phyloP scores from a whole-genome alignment of 2,113 vertebrate species.

The Dinomys branickii region DNA sequence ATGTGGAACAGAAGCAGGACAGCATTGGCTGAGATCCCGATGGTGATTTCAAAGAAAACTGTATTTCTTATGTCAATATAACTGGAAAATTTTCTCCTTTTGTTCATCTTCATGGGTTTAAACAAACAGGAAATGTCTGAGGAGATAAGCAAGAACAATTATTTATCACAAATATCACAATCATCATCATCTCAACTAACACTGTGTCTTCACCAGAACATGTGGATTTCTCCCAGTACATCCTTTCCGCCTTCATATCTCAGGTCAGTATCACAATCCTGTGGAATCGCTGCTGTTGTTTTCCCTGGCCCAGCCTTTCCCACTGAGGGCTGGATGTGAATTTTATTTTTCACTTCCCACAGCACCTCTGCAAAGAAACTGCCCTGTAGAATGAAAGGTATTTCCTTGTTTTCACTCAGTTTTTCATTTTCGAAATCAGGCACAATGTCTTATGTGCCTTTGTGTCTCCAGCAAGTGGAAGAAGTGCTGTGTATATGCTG shows the following conservation, averaged over 20 bases:
- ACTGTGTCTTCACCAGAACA: too few species aligned
- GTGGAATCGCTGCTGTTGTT: too few species aligned
- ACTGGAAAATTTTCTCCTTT: background rate
- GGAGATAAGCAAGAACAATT: background rate
- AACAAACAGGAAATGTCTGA: background rate
- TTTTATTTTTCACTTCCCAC: background rate
- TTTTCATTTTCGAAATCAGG: background rate
- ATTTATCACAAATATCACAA: background rate
- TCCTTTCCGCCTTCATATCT: background rate
- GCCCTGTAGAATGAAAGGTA: background rate
- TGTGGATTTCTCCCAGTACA: fast-evolving
- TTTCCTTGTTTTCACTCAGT: background rate
- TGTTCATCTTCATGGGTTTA: background rate
- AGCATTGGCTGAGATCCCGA: background rate
- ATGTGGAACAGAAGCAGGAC: background rate
- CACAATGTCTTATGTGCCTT: background rate
- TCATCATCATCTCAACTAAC: background rate
- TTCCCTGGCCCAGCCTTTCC: background rate
- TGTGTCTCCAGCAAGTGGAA: background rate
- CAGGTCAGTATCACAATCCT: fast-evolving
- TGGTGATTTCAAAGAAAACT: background rate
- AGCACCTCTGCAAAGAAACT: background rate
- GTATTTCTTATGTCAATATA: too few species aligned
- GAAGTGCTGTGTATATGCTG: background rate
- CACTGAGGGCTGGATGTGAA: background rate